These are phyloP conservation scores for Drosophila mojavensis DNA, from an alignment of 1,140 invertebrate genomes.

Conservation along the genomic window DNA sequence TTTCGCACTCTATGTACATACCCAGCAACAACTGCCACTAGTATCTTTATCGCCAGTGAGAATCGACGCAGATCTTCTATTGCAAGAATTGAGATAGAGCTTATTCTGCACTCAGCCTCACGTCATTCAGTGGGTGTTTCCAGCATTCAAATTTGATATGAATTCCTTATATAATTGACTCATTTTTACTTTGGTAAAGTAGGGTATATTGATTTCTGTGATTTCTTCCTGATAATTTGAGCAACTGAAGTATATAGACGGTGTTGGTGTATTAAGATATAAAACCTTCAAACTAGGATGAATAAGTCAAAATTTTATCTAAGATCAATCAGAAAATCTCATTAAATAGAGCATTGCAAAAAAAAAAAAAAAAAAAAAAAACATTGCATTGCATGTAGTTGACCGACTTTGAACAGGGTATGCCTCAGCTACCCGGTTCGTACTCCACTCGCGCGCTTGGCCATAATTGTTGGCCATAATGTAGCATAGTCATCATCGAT, in stretches of 20 bases:
- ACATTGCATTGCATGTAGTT: too few relatives aligned
- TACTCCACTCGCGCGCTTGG: neutral
- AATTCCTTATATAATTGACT: neutral
- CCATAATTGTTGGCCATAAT: slow-evolving; percentile 29
- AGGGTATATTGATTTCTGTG: neutral
- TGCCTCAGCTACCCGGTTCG: neutral
- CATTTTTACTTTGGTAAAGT: too few relatives aligned
- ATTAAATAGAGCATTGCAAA: too few relatives aligned
- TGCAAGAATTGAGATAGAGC: neutral
- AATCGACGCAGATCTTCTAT: neutral
- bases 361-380: too few relatives aligned
- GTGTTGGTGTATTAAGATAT: too few relatives aligned
- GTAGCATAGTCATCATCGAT: slow-evolving; percentile 48
- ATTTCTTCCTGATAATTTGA: neutral
- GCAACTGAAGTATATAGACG: too few relatives aligned
- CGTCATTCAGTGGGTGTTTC: slow-evolving; percentile 28
- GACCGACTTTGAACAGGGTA: neutral
- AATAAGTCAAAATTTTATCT: too few relatives aligned
- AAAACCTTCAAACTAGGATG: too few relatives aligned
- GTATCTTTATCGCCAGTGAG: too few relatives aligned
- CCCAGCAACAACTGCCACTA: neutral
- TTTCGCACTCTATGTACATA: slow-evolving; percentile 10
- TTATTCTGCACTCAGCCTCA: slow-evolving; percentile 34
- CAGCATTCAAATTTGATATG: neutral
- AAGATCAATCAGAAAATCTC: too few relatives aligned